Evolutionary conservation across 1,140 invertebrate species (phyloP).

Genomic region (Arion vulgaris): DNA sequence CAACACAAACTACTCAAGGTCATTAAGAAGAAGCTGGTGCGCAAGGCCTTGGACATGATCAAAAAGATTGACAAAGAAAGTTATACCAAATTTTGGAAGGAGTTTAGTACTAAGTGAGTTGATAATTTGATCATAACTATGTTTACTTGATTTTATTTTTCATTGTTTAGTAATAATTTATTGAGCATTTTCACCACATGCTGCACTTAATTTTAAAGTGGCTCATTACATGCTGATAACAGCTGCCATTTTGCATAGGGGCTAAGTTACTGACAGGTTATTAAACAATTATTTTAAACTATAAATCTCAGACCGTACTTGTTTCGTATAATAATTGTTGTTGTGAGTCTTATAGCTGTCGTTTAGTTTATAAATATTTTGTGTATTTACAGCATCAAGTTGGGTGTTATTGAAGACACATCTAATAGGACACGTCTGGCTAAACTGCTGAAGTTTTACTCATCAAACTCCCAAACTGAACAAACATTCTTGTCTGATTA

Average conservation of each 20-base stretch:
- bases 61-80: slow-evolving; percentile 92
- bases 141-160: background rate
- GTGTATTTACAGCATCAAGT: slow-evolving; percentile 82
- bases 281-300: too few relatives aligned
- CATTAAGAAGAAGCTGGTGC: slow-evolving; percentile 98
- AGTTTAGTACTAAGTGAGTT: slow-evolving; percentile 96
- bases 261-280: too few relatives aligned
- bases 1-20: slow-evolving; percentile 99
- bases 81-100: slow-evolving; percentile 94
- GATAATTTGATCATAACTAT: background rate
- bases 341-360: too few relatives aligned
- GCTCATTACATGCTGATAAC: too few relatives aligned
- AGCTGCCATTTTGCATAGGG: too few relatives aligned
- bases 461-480: slow-evolving; percentile 82
- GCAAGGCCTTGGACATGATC: slow-evolving; percentile 98
- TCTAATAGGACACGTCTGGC: slow-evolving; percentile 95
- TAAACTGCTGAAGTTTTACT: slow-evolving; percentile 93
- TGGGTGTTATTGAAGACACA: slow-evolving; percentile 98
- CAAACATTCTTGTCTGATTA: slow-evolving; percentile 90
- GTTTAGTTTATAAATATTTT: too few relatives aligned
- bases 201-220: too few relatives aligned
- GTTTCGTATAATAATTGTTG: too few relatives aligned
- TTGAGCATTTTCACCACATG: too few relatives aligned
- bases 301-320: too few relatives aligned
- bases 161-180: too few relatives aligned